phyloP scores from a whole-genome alignment of 2,113 vertebrate genomes.

The Xenopus tropicalis region UCB_Xtro_10.0 CM004445.2:109325501-109326000 shows the following conservation, averaged over 20 bases:
- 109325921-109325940: background rate
- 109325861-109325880: background rate
- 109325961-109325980: conserved; percentile 12
- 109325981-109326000: conserved; percentile 32
- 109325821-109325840: background rate
- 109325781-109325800: no score
- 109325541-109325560: background rate
- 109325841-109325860: background rate
- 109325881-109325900: no score
- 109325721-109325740: no score
- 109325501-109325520: background rate
- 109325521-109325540: background rate
- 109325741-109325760: no score
- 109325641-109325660: no score
- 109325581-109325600: background rate
- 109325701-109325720: no score
- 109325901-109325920: background rate
- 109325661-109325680: no score
- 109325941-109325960: background rate
- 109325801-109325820: no score
- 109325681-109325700: no score
- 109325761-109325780: no score
- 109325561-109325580: background rate
- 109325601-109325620: background rate
- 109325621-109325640: background rate